Evolutionary conservation across 1,140 invertebrate genomes (phyloP).

Genomic region (Brachionus koreanus): DNA sequence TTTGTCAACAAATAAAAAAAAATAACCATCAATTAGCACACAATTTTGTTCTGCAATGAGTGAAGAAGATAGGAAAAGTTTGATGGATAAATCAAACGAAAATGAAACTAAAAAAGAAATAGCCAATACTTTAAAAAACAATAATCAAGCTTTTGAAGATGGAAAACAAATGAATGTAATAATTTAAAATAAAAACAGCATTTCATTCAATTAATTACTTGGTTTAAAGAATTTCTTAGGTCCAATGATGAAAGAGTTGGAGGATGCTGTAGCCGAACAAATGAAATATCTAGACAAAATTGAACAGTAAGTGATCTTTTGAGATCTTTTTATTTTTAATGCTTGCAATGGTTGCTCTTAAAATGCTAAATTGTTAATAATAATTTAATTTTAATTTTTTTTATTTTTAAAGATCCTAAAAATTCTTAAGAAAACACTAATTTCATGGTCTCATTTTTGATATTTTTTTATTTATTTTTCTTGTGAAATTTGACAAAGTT

Average conservation of each 20-base stretch:
- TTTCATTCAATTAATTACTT: background rate
- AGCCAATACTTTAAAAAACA: background rate
- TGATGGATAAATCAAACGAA: background rate
- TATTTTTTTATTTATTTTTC: no score
- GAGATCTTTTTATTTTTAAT: background rate
- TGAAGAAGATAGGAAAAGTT: background rate
- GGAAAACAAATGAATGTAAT: constrained; percentile 20
- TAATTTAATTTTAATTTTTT: no score
- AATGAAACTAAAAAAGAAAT: background rate
- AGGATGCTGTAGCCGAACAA: background rate
- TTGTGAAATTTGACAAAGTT: no score
- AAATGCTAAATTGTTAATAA: background rate
- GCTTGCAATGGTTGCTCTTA: background rate
- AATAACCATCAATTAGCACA: no score
- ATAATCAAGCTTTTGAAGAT: background rate
- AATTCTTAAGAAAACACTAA: no score
- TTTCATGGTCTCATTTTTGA: no score
- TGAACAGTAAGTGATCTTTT: constrained; percentile 18
- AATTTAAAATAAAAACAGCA: background rate
- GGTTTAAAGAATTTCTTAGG: constrained; percentile 12
- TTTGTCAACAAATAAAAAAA: no score
- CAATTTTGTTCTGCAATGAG: background rate
- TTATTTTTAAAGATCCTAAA: no score
- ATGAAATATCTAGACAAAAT: constrained; percentile 22
- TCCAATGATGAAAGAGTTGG: constrained; percentile 13